Base-by-base conservation (phyloP, 2,113 vertebrate species). In the Hyla sarda region DNA sequence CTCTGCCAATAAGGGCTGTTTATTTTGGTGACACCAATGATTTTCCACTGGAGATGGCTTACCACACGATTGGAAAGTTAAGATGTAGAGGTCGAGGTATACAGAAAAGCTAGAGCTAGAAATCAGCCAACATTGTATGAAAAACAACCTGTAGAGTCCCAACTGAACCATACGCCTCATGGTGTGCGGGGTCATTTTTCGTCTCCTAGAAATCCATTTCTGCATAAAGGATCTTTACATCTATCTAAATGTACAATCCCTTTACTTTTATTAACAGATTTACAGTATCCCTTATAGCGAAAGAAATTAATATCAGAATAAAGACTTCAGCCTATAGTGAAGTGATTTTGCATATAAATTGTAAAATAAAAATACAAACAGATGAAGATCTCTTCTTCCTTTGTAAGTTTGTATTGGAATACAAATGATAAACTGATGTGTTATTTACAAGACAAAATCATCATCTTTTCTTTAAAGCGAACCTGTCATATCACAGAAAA, bases 31-130 rank as follows among this genome's bases (percentile, higher is more conserved):
- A 89, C 50, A 90, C 87, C 3, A 52, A 87, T 14, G 77, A 82
- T 32, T 86, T 74, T 47, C 89, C 89, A 37, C 48, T 90, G 23
- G 88, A 89, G 30, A 90, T 88, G 88, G 87, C 88, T 34, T 90
- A 88, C 32, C 82, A 90, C 81, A 90, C 83, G 25, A 82, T 89
- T 45, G 88, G 89, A 62, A 90, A 89, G 60, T 37, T 88, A n/a
- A 84, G 47, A 45, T 90, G 89, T 54, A 86, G 72, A 82, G 89
- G 89, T 11, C 58, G 25, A 80, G 83, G 60, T 75, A 87, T 16
- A 62, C 19, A 30, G 17, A 76, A 76, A 17, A 25, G 14, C 2
- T 48, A 25, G 10, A 56, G 17, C 25, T 52, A 76, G 17, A 52
- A 69, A 34, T 28, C 30, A 19, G 14, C 7, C 10, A 10, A 48